These are phyloP conservation scores for Choreutis nemorana DNA, from an alignment of 2,888 invertebrate genomes.

Conservation along the genomic window DNA sequence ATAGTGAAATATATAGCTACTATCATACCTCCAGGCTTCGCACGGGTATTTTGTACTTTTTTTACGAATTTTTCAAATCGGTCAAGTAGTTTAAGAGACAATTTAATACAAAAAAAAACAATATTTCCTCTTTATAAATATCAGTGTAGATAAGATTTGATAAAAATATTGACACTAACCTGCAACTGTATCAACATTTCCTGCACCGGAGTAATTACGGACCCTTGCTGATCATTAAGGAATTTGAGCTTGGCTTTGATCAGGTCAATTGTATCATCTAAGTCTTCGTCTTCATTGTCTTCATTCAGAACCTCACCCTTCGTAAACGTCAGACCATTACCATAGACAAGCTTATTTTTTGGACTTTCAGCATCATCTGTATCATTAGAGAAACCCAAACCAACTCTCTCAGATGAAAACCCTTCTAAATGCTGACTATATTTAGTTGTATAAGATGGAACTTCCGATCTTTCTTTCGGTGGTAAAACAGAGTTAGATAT, in stretches of 20 bases:
- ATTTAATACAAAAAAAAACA: slow-evolving; percentile 1
- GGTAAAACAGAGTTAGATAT: slow-evolving; percentile 52
- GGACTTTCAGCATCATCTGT: slow-evolving; percentile 20
- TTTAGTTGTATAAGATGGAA: slow-evolving; percentile 48
- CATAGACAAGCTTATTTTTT: slow-evolving; percentile 45
- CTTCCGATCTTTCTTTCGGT: slow-evolving; percentile 30
- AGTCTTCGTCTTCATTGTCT: slow-evolving; percentile 36
- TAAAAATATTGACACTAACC: slow-evolving; percentile 27
- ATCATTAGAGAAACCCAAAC: slow-evolving; percentile 50
- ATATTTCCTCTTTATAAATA: too few relatives aligned
- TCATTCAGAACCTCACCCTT: slow-evolving; percentile 61
- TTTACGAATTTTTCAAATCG: too few relatives aligned
- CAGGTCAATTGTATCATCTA: slow-evolving; percentile 41
- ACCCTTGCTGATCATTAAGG: slow-evolving; percentile 51
- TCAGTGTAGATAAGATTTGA: neutral
- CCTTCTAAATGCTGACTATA: slow-evolving; percentile 55
- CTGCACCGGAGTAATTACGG: slow-evolving; percentile 55
- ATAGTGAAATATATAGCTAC: too few relatives aligned
- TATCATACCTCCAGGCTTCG: too few relatives aligned
- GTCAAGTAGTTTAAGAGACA: too few relatives aligned
- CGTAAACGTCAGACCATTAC: slow-evolving; percentile 53
- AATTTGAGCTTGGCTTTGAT: slow-evolving; percentile 63
- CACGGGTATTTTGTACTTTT: too few relatives aligned
- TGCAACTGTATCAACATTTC: slow-evolving; percentile 66
- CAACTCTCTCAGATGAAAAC: slow-evolving; percentile 49